Percentiles rank a stretch among this genome's conserved stretches.
phyloP scores from a whole-genome alignment of 64 coral and sea anemone species.

The Porites lutea region DNA sequence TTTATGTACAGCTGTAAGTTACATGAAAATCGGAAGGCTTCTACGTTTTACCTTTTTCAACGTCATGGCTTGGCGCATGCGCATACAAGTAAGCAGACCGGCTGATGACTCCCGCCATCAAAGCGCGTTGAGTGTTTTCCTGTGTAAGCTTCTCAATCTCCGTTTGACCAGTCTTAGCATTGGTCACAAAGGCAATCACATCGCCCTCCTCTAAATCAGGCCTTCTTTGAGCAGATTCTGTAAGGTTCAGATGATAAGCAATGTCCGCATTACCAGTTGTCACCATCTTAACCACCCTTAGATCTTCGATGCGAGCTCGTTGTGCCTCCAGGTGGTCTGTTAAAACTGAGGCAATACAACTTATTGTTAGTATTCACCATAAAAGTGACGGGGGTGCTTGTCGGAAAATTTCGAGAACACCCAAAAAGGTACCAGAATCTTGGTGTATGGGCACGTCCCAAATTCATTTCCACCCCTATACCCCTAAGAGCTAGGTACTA shows the following conservation, averaged over 20 bases:
- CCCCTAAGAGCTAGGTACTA: no score
- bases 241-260: slow-evolving; percentile 76
- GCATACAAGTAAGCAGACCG: slow-evolving; percentile 78
- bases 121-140: slow-evolving; percentile 47
- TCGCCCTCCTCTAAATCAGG: slow-evolving; percentile 76
- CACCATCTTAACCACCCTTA: slow-evolving; percentile 47
- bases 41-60: slow-evolving; percentile 6
- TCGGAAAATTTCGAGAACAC: no score
- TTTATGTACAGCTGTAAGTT: no score
- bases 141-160: slow-evolving; percentile 56
- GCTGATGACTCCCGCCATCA: slow-evolving; percentile 80
- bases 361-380: no score
- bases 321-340: slow-evolving; percentile 74
- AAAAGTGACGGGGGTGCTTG: no score
- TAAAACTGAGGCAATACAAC: not conserved
- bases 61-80: slow-evolving; percentile 30
- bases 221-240: slow-evolving; percentile 28
- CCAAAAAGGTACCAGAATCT: no score
- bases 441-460: no score
- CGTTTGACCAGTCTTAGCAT: slow-evolving; percentile 43
- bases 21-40: no score
- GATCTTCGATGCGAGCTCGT: slow-evolving; percentile 55
- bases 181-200: slow-evolving; percentile 67
- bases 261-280: slow-evolving; percentile 56
- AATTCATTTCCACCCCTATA: no score